These are phyloP conservation scores for Lycocerus yunnanus DNA, from an alignment of 2,888 invertebrate species.

Conservation along the genomic window DNA sequence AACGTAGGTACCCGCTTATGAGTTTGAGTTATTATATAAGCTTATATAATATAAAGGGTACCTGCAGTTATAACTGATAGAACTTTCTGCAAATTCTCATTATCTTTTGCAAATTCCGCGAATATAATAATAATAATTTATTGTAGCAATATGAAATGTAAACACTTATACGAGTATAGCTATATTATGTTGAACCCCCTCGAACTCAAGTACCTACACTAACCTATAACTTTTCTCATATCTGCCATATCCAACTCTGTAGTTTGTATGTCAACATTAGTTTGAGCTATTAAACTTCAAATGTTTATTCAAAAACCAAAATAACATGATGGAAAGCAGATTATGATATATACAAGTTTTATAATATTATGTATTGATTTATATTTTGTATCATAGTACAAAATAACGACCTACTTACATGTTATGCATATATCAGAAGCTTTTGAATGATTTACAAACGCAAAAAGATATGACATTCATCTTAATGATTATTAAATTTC, in stretches of 20 bases:
- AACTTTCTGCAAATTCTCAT: not conserved
- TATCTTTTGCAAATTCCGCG: not conserved
- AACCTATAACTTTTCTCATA: not conserved
- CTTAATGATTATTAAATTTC: too few species aligned
- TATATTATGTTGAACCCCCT: not conserved
- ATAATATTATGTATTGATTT: not conserved
- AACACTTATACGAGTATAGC: not conserved
- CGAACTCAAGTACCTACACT: not conserved
- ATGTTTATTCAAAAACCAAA: constrained; percentile 17
- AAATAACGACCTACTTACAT: not conserved
- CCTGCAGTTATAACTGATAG: not conserved
- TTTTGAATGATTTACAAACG: not conserved
- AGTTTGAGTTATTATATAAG: too few species aligned
- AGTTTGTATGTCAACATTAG: constrained; percentile 21
- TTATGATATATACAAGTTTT: not conserved
- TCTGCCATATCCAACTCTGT: constrained; percentile 1
- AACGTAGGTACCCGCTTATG: too few species aligned
- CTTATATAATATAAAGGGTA: too few species aligned
- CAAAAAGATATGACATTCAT: not conserved
- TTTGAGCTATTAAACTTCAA: constrained; percentile 23
- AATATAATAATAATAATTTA: not conserved
- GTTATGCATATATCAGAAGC: too few species aligned
- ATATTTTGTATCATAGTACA: too few species aligned
- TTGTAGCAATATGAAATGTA: not conserved
- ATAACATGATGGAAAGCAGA: not conserved